Base-by-base conservation (phyloP, 2,113 vertebrate genomes). In the Pleuronectes platessa region DNA sequence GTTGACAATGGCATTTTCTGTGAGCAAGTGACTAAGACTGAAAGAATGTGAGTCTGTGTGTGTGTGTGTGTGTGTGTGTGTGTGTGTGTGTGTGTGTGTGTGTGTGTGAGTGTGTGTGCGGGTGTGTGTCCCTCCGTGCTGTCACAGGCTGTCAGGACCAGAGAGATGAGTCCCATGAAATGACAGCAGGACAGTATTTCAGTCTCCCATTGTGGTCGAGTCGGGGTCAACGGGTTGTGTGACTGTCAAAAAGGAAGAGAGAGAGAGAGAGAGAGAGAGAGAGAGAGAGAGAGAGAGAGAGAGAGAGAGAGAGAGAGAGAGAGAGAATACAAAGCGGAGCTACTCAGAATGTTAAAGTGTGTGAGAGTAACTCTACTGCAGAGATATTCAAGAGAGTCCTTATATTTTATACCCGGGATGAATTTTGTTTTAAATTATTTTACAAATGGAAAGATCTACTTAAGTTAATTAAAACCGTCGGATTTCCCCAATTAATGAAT, bases 1-100 rank as follows among this genome's bases (percentile, higher is more conserved):
- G 60, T 80, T 68, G 83, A 92, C 91, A 93, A 93, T 83, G 79
- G 74, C 71, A 83, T 87, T 86, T 89, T 86, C 81, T 92, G 83
- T 90, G 79, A 79, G 24, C 70, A 63, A 79, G 70, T 89, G 91
- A 92, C 60, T 86, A 84, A 91, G 83, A 78, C 88, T 83, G 61
- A 72, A 90, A 88, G 84, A 93, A 92, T 84, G 86, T 76, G 70
- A 74, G 75, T 61, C 64, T 88, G 83, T 89, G 61, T 85, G 79
- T 21, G 71, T 79, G 45, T 86, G 79, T 70, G 71, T 51, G 65
- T 53, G 71, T 70, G 45, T 15, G 51, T 86, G 79, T 70, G 71
- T 88, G 83, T 89, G 58, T 85, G 81, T 21, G 71, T 64, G 65
- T 79, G 51, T 86, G 79, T 69, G 71, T 84, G 86, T 76, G 69